These are phyloP conservation scores for Trissoscelio sp. DNA, from an alignment of 2,888 invertebrate species.

Conservation along the genomic window DNA sequence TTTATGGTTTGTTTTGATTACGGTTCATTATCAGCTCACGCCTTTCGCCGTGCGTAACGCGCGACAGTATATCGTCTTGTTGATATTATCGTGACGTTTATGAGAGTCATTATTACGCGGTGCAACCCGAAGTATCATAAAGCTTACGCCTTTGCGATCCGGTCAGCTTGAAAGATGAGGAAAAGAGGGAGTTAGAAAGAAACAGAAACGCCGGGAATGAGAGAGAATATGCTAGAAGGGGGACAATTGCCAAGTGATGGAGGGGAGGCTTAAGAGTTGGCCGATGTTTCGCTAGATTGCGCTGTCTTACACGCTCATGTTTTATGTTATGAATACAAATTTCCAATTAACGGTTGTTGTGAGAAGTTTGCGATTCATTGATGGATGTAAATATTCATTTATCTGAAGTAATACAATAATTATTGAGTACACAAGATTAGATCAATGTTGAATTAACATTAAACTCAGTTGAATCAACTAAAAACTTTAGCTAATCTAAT, in stretches of 20 bases:
- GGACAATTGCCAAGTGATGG: conserved; percentile 61
- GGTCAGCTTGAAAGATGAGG: conserved; percentile 70
- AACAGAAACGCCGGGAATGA: conserved; percentile 55
- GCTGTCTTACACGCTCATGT: conserved; percentile 72
- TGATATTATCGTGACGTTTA: conserved; percentile 83
- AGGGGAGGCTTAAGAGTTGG: conserved; percentile 80
- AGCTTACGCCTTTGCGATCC: conserved; percentile 81
- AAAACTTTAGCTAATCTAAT: no score
- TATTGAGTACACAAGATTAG: no score
- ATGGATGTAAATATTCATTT: no score
- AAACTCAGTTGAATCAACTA: no score
- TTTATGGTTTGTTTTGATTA: conserved; percentile 83
- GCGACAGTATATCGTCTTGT: conserved; percentile 81
- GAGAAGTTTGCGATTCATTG: not conserved
- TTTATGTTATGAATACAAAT: not conserved
- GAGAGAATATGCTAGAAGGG: conserved; percentile 60
- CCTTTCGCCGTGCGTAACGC: conserved; percentile 80
- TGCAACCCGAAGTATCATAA: conserved; percentile 80
- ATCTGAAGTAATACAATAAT: no score
- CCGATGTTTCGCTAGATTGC: conserved; percentile 81
- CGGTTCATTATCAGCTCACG: conserved; percentile 81
- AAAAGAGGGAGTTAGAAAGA: conserved; percentile 28
- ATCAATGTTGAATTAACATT: no score
- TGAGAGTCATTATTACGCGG: conserved; percentile 83
- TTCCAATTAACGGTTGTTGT: not conserved